Evolutionary conservation across 2,797 vertebrate species (phyloP), one percentile per base, ranked within the genome.

Genomic region (Myioborus melanocephalus): DNA sequence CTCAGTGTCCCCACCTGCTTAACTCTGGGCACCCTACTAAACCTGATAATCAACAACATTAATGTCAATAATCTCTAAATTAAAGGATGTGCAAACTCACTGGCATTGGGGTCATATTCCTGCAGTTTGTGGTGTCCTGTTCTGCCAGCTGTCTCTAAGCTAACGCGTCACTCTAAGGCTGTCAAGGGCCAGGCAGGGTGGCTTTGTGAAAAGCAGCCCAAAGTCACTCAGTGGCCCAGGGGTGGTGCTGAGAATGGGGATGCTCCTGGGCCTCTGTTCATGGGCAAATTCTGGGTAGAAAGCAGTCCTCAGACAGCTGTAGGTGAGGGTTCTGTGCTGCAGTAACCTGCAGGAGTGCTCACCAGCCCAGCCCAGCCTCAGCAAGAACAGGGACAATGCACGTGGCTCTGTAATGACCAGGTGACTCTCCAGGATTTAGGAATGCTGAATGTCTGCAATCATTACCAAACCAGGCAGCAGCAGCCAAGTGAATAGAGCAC

Each of bases 251-350:
- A 85, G 18, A 43, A 43, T 2, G 28, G 12, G 4, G 7, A 16
- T 50, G 20, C 20, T 81, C 44, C 81, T 55, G 49, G 16, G 9
- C 69, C 41, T 53, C 50, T 69, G 18, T 32, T 44, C 41, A 13
- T 0, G 0, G 9, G 34, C 27, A 52, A 20, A 50, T 50, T 65
- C 46, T 61, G 24, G 12, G 30, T 27, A 47, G 27, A 77, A 70
- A 88, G 32, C 13, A 16, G 5, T 14, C 11, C 46, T 41, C 11
- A 73, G 64, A 24, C 5, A 24, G 2, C 0, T 0, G 3, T 1
- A 24, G 39, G 43, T 27, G 70, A 59, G n/a, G 44, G 32, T 46
- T 18, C 5, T 1, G 14, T 6, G 17, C 47, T 88, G 55, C 39
- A 65, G 12, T 4, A 44, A 16, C 8, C 47, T 70, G 9, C 52